Percentiles rank a stretch among this genome's conserved stretches.
These are phyloP conservation scores for Siniperca scherzeri DNA, from an alignment of 2,797 vertebrate genomes.

Conservation along the genomic window DNA sequence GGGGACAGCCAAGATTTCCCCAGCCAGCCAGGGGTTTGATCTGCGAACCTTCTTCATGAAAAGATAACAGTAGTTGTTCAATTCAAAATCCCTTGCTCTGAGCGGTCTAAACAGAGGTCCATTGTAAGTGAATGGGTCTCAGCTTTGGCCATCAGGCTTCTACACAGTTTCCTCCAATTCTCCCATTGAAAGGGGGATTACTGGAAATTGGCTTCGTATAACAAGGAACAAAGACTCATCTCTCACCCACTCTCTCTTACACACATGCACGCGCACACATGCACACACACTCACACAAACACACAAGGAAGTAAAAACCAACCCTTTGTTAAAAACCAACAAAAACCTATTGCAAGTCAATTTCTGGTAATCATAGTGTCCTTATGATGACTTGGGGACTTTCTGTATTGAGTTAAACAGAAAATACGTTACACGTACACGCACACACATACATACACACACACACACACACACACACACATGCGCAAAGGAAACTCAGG, in stretches of 20 bases:
- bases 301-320: constrained; percentile 8
- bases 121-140: constrained; percentile 66
- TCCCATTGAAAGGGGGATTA: constrained; percentile 76
- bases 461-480: background rate
- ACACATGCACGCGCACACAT: background rate
- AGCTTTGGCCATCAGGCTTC: constrained; percentile 64
- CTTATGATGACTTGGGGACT: constrained; percentile 33
- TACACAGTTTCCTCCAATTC: constrained; percentile 61
- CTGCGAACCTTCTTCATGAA: constrained; percentile 45
- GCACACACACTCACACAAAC: background rate
- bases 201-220: constrained; percentile 72
- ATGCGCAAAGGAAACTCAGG: background rate
- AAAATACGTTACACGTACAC: constrained; percentile 14
- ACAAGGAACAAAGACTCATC: constrained; percentile 63
- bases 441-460: background rate
- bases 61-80: constrained; percentile 57
- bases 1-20: constrained; percentile 12
- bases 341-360: constrained; percentile 29
- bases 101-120: constrained; percentile 51
- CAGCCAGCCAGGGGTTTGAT: constrained; percentile 44
- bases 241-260: constrained; percentile 10
- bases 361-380: constrained; percentile 44
- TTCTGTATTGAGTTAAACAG: constrained; percentile 20
- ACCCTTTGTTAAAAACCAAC: constrained; percentile 31
- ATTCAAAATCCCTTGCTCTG: constrained; percentile 59